Percentiles rank a stretch among this genome's conserved stretches.
These are phyloP conservation scores for Crocidura indochinensis DNA, from an alignment of 2,797 vertebrate genomes.

Conservation along the genomic window DNA sequence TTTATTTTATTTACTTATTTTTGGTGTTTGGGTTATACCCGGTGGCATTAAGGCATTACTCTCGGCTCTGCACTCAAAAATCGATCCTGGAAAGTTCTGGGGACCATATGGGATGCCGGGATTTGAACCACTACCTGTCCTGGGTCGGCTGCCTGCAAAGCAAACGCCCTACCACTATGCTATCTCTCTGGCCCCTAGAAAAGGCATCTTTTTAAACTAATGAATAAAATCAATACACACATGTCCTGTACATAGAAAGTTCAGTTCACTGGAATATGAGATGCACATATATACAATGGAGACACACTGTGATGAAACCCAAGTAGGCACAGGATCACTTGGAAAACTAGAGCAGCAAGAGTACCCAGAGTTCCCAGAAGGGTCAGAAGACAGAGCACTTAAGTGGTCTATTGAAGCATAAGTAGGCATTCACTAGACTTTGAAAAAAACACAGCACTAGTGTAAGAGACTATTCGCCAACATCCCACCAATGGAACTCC, in stretches of 20 bases:
- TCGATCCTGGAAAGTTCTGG: no score
- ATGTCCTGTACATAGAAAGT: conserved; percentile 36
- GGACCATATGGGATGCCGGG: no score
- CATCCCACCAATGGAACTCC: conserved; percentile 38
- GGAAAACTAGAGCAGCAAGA: background rate
- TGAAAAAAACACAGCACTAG: conserved; percentile 39
- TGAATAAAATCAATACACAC: background rate
- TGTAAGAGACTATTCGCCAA: conserved; percentile 14
- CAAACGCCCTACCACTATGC: no score
- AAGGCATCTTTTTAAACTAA: no score
- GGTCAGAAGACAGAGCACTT: background rate
- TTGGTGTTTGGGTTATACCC: no score
- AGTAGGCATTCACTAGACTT: conserved; percentile 25
- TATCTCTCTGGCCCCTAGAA: no score
- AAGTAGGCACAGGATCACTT: conserved; percentile 17
- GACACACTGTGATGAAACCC: conserved; percentile 10
- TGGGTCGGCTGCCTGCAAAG: no score
- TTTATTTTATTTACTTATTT: no score
- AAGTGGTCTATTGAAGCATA: background rate
- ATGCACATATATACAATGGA: background rate
- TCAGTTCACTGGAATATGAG: background rate
- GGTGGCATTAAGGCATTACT: no score
- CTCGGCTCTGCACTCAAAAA: no score
- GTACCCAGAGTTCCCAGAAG: conserved; percentile 35
- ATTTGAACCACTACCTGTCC: no score